phyloP scores from a whole-genome alignment of 1,140 invertebrate genomes.

The Bombus picipes region DNA sequence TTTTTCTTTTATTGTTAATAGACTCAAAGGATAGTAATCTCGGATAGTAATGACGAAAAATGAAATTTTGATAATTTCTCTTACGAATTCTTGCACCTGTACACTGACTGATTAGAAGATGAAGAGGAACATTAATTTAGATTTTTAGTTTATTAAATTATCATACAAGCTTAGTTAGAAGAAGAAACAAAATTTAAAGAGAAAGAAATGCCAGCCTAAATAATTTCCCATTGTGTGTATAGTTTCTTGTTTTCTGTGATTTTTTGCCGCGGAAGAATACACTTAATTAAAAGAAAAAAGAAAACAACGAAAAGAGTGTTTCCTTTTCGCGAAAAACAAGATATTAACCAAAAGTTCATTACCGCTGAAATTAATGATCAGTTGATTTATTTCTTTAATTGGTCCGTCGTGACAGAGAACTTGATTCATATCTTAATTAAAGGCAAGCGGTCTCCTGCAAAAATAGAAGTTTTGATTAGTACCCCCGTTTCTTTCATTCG shows the following conservation, averaged over 20 bases:
- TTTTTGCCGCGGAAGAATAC: not conserved
- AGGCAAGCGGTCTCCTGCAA: too few relatives aligned
- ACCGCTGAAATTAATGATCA: conserved; percentile 3
- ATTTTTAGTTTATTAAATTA: too few relatives aligned
- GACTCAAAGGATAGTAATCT: not conserved
- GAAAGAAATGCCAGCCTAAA: too few relatives aligned
- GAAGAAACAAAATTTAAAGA: not conserved
- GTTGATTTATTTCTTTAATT: conserved; percentile 19
- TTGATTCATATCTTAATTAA: not conserved
- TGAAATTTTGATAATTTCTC: not conserved
- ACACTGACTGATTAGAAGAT: not conserved
- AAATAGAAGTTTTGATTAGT: not conserved
- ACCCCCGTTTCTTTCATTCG: not conserved
- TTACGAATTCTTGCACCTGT: too few relatives aligned
- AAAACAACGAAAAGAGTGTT: not conserved
- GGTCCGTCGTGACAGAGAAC: too few relatives aligned
- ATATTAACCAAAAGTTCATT: not conserved
- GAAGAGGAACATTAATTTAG: not conserved
- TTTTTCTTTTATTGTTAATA: not conserved
- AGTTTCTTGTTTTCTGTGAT: too few relatives aligned
- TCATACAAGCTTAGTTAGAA: too few relatives aligned
- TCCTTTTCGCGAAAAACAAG: not conserved
- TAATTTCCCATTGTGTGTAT: too few relatives aligned
- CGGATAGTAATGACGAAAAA: too few relatives aligned
- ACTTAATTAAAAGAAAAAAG: too few relatives aligned